Evolutionary conservation across 2,113 vertebrate species (phyloP).

Genomic region (Galemys pyrenaicus): DNA sequence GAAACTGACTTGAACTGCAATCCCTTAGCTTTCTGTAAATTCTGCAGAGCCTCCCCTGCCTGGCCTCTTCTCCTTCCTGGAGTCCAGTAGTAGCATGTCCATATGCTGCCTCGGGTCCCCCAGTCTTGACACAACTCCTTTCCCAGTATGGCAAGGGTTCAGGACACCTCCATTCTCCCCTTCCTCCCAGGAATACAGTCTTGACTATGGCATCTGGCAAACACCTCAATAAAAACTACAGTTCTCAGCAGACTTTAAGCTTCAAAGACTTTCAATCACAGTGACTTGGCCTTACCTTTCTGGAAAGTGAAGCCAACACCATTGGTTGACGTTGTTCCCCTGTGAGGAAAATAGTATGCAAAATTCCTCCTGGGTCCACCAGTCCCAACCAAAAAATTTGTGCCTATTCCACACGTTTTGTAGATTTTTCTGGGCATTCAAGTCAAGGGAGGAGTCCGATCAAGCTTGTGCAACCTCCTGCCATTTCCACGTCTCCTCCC

Average conservation of each 20-base stretch:
- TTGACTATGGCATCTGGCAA: not conserved
- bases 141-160: not conserved
- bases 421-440: not conserved
- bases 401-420: not conserved
- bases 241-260: not conserved
- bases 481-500: not conserved
- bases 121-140: not conserved
- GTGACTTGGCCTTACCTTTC: not conserved
- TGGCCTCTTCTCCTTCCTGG: not conserved
- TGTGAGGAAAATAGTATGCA: too few species aligned
- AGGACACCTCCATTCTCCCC: not conserved
- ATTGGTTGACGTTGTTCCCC: not conserved
- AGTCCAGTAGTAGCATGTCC: not conserved
- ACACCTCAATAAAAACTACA: not conserved
- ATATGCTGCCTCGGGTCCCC: fast-evolving
- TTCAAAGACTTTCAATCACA: too few species aligned
- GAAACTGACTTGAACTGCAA: not conserved
- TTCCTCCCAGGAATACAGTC: not conserved
- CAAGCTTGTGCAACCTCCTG: not conserved
- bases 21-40: not conserved
- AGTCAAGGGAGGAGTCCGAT: too few species aligned
- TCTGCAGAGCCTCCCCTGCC: not conserved
- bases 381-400: not conserved
- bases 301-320: not conserved
- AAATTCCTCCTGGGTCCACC: not conserved